Percentiles rank a stretch among this genome's conserved stretches.
Conservation (phyloP, 2,797 vertebrate species). For the Acanthurus lineatus region DNA sequence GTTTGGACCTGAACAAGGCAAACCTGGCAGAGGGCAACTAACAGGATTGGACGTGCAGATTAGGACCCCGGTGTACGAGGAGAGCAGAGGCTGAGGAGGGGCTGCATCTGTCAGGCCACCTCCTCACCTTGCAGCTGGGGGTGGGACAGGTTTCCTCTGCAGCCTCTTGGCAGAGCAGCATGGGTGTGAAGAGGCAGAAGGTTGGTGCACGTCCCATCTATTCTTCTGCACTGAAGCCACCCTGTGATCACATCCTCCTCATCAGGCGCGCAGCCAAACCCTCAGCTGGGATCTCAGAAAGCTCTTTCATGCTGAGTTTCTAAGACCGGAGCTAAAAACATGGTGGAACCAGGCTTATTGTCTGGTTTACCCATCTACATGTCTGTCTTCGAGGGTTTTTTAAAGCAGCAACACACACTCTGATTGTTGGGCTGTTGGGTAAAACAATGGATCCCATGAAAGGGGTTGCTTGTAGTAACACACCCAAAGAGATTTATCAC, state of each 20-base stretch:
- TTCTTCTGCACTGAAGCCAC: slow-evolving; percentile 53
- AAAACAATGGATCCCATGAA: slow-evolving; percentile 8
- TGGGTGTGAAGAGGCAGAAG: slow-evolving; percentile 54
- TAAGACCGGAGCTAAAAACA: slow-evolving; percentile 14
- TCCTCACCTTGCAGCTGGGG: slow-evolving; percentile 57
- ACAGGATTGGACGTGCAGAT: slow-evolving; percentile 78
- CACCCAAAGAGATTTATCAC: neutral
- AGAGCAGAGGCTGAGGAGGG: slow-evolving; percentile 37
- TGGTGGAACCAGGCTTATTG: neutral
- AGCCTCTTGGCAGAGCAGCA: slow-evolving; percentile 43
- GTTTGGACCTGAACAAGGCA: slow-evolving; percentile 16
- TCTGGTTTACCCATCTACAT: slow-evolving; percentile 17
- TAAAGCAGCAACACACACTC: neutral
- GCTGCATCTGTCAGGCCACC: slow-evolving; percentile 68
- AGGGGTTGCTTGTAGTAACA: neutral
- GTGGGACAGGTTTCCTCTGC: slow-evolving; percentile 3
- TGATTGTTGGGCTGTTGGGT: neutral
- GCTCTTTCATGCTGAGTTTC: slow-evolving; percentile 46
- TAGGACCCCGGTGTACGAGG: slow-evolving; percentile 45
- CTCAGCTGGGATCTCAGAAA: slow-evolving; percentile 62
- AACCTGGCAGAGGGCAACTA: slow-evolving; percentile 63
- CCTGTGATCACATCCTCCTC: slow-evolving; percentile 65
- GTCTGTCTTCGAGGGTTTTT: slow-evolving; percentile 12
- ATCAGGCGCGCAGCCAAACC: slow-evolving; percentile 54
- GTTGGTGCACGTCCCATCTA: slow-evolving; percentile 34